Conservation (phyloP, 2,797 vertebrate species). For the Sebastes matsubarae region DNA sequence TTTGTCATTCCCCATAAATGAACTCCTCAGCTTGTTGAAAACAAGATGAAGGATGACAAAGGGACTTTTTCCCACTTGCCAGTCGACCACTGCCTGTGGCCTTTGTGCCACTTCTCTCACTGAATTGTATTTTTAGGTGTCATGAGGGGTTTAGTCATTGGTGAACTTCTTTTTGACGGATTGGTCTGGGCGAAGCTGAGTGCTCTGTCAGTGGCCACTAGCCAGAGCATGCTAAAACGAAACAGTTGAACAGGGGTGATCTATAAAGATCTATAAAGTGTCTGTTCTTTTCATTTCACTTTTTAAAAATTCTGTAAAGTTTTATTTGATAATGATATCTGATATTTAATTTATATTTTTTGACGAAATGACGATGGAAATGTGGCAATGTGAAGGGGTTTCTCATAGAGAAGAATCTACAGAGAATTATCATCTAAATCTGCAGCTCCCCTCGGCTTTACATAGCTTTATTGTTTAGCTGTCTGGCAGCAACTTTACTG, state of each 20-base stretch:
- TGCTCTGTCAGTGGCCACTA: neutral
- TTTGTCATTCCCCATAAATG: slow-evolving; percentile 54
- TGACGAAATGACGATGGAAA: neutral
- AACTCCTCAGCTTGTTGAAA: slow-evolving; percentile 27
- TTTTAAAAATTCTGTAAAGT: neutral
- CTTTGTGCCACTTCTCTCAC: neutral
- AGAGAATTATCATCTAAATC: neutral
- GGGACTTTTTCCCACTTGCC: slow-evolving; percentile 21
- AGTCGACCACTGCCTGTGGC: slow-evolving; percentile 10
- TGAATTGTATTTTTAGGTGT: slow-evolving; percentile 34
- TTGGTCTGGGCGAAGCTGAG: neutral
- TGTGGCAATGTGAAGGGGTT: neutral
- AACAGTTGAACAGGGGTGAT: neutral
- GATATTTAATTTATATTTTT: neutral
- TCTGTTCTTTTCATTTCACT: neutral
- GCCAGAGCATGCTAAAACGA: neutral
- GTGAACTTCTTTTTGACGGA: slow-evolving; percentile 6
- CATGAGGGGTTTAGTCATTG: slow-evolving; percentile 17
- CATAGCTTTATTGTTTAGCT: neutral
- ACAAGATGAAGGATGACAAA: slow-evolving; percentile 52
- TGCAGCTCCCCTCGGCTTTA: neutral
- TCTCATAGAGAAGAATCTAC: neutral
- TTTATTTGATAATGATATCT: neutral
- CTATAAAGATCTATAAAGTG: neutral
- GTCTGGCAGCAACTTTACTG: neutral